Conservation (phyloP, 2,888 invertebrate species). For the Machimus rusticus region DNA sequence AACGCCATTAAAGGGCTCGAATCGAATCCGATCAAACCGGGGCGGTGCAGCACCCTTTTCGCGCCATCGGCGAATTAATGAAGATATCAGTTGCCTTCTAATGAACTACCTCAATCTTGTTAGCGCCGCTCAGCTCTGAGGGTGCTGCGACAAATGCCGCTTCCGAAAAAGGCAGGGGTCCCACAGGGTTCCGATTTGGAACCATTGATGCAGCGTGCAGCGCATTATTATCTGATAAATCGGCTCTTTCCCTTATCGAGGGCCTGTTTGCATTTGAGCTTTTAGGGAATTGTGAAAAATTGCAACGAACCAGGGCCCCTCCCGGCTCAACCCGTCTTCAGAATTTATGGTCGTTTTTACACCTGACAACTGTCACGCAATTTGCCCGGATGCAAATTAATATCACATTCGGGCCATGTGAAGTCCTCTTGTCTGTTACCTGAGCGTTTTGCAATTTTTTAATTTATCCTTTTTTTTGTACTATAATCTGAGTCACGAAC, state of each 20-base stretch:
- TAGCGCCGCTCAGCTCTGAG: not conserved
- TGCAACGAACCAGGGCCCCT: not conserved
- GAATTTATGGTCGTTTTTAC: slow-evolving; percentile 13
- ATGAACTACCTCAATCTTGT: not conserved
- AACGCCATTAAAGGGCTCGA: slow-evolving; percentile 41
- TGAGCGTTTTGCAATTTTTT: not conserved
- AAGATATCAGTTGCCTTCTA: slow-evolving; percentile 26
- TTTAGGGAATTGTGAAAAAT: not conserved
- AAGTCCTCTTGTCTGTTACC: not conserved
- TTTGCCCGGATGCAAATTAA: slow-evolving; percentile 8
- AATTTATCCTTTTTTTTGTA: not conserved
- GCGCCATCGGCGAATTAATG: slow-evolving; percentile 26
- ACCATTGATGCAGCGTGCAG: not conserved
- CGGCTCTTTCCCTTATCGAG: not conserved
- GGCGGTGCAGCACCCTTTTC: slow-evolving; percentile 8
- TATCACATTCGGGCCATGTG: slow-evolving; percentile 9
- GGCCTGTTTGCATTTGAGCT: not conserved
- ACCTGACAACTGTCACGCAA: slow-evolving; percentile 6
- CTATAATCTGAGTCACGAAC: slow-evolving; percentile 13
- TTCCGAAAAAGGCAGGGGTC: not conserved
- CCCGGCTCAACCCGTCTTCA: not conserved
- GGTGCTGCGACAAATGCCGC: not conserved
- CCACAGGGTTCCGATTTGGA: not conserved
- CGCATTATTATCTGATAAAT: not conserved
- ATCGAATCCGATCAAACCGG: not conserved